Evolutionary conservation across 2,888 invertebrate species (phyloP), one percentile per base, ranked within the genome.

Genomic region (Caenorhabditis auriculariae): DNA sequence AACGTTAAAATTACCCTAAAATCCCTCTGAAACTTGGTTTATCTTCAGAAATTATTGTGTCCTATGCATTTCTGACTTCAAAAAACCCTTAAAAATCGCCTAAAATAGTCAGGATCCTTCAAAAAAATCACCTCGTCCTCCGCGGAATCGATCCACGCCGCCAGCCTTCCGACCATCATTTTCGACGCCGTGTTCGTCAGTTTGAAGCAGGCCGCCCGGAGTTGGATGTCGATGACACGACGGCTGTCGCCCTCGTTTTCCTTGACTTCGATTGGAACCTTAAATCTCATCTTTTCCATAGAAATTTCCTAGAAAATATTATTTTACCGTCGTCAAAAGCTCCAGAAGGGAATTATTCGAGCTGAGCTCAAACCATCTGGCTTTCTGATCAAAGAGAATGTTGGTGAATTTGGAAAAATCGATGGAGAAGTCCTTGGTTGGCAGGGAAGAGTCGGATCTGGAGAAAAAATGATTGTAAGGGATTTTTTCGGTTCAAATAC

Each of bases 221-320:
- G 83, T 78, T 92, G 91, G 27, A 90, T 87, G 81, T 98, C 98
- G 0, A 98, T 93, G 81, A 95, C 93, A 83, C 93, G 91, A 73
- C 95, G 88, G 0, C 95, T 95, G 82, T 98, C 96, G 26, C 94
- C 85, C 59, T 93, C 86, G 81, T 91, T 90, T 82, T 96, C 95
- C 71, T 87, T 89, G 47, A 96, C 92, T 84, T 90, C 89, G 0
- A 95, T 94, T 1, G 95, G 91, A 1, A 94, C 93, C 84, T 96
- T 26, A 91, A 64, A 56, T n/a, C n/a, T n/a, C 2, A 44, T 5
- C 19, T 2, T 24, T 21, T 7, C 17, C 46, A 46, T 15, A 15
- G 17, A 5, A 17, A n/a, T 17, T 17, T 28, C 5, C 24, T 38
- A 5, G 38, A 38, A 23, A 19, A 48, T 15, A n/a, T 38, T 39